A percentile compares a stretch with the other conserved stretches of the same genome.
These are phyloP conservation scores for Coregonus ussuriensis DNA, from an alignment of 2,797 vertebrate species.

Conservation along the genomic window DNA sequence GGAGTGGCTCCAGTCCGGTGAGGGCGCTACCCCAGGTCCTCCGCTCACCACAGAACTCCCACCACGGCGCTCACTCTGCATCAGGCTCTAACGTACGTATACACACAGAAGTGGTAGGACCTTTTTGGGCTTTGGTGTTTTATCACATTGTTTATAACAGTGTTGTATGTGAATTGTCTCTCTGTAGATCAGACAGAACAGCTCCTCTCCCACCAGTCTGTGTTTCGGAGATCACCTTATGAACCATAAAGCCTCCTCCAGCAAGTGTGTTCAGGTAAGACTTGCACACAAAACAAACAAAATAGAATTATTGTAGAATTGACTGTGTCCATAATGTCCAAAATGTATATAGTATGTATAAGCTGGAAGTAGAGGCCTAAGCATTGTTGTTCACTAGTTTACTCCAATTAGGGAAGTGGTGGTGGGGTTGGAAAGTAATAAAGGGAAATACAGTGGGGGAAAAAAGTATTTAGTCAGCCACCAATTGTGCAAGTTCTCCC, in stretches of 20 bases:
- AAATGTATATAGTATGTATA: no score
- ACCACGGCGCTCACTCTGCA: slow-evolving; percentile 82
- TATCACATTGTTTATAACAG: not conserved
- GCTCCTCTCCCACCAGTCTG: slow-evolving; percentile 94
- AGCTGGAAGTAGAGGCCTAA: no score
- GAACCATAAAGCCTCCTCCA: slow-evolving; percentile 90
- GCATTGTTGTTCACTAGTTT: no score
- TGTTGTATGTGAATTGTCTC: not conserved
- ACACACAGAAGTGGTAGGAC: not conserved
- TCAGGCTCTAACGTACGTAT: slow-evolving; percentile 90
- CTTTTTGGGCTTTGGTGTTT: not conserved
- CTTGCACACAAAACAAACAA: not conserved
- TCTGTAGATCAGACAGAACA: slow-evolving; percentile 91
- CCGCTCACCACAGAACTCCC: slow-evolving; percentile 93
- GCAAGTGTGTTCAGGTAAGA: slow-evolving; percentile 91
- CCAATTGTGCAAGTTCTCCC: no score
- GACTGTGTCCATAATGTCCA: no score
- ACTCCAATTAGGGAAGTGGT: no score
- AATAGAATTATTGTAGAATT: no score
- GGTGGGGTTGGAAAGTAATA: no score
- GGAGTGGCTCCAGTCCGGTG: slow-evolving; percentile 96
- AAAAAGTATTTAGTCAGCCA: no score
- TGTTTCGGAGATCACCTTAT: slow-evolving; percentile 89
- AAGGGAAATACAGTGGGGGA: no score
- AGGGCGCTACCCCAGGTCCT: slow-evolving; percentile 90